These are phyloP conservation scores for Pachyseris speciosa DNA, from an alignment of 64 coral and sea anemone species.

Conservation along the genomic window DNA sequence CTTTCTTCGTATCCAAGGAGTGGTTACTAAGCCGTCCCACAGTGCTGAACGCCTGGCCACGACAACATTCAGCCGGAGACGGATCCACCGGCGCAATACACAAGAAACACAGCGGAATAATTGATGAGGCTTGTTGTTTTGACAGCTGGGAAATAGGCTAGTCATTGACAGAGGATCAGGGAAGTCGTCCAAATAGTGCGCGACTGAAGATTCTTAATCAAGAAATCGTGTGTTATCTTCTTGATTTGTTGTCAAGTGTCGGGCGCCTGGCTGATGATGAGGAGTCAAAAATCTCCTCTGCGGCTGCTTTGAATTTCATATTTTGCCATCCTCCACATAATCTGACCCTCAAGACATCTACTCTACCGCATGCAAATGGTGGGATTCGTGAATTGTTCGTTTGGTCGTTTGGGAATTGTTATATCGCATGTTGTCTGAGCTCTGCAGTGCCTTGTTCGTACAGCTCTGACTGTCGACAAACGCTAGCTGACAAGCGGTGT, in stretches of 20 bases:
- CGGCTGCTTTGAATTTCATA: conserved; percentile 9
- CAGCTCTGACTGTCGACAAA: neutral
- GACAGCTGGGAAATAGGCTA: conserved; percentile 49
- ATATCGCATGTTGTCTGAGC: neutral
- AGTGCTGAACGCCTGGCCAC: neutral
- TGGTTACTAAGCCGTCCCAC: conserved; percentile 32
- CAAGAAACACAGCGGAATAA: neutral
- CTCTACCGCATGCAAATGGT: neutral
- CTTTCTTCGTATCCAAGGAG: neutral
- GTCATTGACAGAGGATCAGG: conserved; percentile 1
- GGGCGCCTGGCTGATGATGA: neutral
- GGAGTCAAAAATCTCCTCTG: neutral
- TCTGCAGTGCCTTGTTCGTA: neutral
- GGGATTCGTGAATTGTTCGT: neutral
- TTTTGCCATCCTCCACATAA: neutral
- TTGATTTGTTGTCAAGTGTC: too few relatives aligned
- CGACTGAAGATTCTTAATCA: neutral
- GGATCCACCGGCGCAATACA: neutral
- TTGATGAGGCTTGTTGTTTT: conserved; percentile 17
- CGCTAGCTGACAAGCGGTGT: too few relatives aligned
- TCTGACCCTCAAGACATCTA: neutral
- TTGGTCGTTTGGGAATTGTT: neutral
- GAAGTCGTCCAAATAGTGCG: neutral
- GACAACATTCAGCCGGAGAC: neutral
- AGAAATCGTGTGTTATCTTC: neutral